Base-by-base conservation (phyloP, 2,797 vertebrate species). In the Myotis vivesi region DNA sequence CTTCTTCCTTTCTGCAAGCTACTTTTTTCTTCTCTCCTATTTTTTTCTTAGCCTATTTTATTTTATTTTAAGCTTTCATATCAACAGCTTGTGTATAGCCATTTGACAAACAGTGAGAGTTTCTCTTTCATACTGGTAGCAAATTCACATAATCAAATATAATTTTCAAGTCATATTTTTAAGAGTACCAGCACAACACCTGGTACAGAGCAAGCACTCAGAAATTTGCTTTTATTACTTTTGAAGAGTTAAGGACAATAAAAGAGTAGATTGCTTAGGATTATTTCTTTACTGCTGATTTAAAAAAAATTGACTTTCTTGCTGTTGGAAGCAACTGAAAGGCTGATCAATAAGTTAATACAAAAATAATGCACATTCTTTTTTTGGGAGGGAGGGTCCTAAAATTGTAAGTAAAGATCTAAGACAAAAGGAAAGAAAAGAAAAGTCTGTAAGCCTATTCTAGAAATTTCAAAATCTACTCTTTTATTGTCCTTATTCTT, bases 101-200 rank as follows among this genome's bases (percentile, higher is more conserved):
- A 72, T 1, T 1, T 28, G 23, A 75, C 10, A 93, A 82, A 72
- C 7, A 51, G 6, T 69, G 25, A 19, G 0, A 77, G 25, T 69
- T 16, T n/a, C 49, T 51, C 33, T 87, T 87, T 85, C 46, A 69
- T 72, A 76, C 11, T 79, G 49, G 49, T 64, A 85, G 75, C 10
- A 64, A 64, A 77, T 68, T 81, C 6, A 8, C 49, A 94, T 89
- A 71, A 79, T 77, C 44, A 72, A 66, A 22, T 94, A 62, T 30
- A 68, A 83, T 55, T 83, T 92, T 87, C 30, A 85, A 91, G 49
- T 41, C 38, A 71, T 77, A 53, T 66, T 94, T 92, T 81, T 51
- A 91, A 90, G 44, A 38, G 17, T 59, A 20, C 16, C 12, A 53
- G 44, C 44, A 51, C 46, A 36, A 30, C 22, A 44, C 44, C 83